Conservation (phyloP, 2,113 vertebrate species). For the Varanus komodoensis region DNA sequence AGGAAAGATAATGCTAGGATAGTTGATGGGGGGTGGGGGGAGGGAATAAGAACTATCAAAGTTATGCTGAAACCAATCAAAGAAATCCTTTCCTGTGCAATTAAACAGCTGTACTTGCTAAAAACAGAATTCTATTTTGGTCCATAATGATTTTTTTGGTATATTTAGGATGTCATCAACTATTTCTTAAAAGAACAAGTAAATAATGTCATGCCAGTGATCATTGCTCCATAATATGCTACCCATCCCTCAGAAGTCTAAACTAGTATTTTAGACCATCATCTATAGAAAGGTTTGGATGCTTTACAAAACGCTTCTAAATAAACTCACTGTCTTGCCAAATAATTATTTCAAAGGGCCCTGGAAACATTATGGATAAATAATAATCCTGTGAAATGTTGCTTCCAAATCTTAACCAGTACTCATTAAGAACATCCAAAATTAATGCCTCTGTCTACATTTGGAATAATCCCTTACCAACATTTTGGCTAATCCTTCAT, state of each 20-base stretch:
- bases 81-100: conserved; percentile 19
- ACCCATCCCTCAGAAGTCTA: background rate
- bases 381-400: conserved; percentile 48
- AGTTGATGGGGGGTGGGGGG: conserved; percentile 1
- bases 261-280: conserved; percentile 20
- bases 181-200: background rate
- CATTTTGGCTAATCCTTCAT: background rate
- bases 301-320: conserved; percentile 18
- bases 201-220: background rate
- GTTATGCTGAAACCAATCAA: conserved; percentile 24
- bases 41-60: background rate
- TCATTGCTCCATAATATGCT: background rate
- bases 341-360: conserved; percentile 39
- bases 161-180: background rate
- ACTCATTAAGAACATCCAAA: background rate
- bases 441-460: background rate
- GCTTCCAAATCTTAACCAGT: conserved; percentile 1
- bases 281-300: background rate
- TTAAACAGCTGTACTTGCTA: conserved; percentile 35
- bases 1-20: background rate
- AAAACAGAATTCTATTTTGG: conserved; percentile 44
- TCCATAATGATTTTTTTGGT: background rate
- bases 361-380: background rate
- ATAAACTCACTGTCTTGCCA: conserved; percentile 23
- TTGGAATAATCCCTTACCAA: background rate